Evolutionary conservation across 2,888 invertebrate species (phyloP).

Genomic region (Amphipoea oculea): DNA sequence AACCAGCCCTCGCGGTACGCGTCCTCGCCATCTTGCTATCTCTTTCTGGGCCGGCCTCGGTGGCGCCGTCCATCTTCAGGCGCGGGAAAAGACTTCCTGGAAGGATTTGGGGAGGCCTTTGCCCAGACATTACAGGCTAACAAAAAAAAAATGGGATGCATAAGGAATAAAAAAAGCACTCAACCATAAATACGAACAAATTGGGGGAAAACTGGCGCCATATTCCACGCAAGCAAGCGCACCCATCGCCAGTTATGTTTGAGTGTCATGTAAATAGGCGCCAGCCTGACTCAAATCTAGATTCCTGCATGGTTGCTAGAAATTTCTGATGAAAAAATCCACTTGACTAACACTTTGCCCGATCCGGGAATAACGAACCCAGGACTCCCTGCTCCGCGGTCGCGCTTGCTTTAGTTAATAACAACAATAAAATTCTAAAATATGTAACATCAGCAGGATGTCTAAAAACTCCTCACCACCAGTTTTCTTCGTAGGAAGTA

Average conservation of each 20-base stretch:
- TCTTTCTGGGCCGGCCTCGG: too few relatives aligned
- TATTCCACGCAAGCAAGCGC: neutral
- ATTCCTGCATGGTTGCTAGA: neutral
- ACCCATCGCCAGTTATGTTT: neutral
- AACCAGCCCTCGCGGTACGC: too few relatives aligned
- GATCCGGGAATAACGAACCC: neutral
- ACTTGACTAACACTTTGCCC: neutral
- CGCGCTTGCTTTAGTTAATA: neutral
- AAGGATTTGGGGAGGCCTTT: too few relatives aligned
- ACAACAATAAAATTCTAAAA: neutral
- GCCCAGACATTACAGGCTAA: too few relatives aligned
- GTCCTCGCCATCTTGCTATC: too few relatives aligned
- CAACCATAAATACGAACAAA: neutral
- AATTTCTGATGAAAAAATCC: too few relatives aligned
- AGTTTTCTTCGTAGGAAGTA: constrained; percentile 82
- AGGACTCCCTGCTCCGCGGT: neutral
- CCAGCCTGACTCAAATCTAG: neutral
- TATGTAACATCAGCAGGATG: neutral
- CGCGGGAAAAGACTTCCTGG: too few relatives aligned
- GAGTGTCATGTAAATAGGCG: neutral
- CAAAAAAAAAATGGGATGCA: too few relatives aligned
- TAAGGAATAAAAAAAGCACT: neutral
- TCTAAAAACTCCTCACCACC: neutral
- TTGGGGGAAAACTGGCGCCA: neutral
- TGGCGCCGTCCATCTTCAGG: too few relatives aligned